Conservation (phyloP, 2,113 vertebrate species). For the Axis porcinus region DNA sequence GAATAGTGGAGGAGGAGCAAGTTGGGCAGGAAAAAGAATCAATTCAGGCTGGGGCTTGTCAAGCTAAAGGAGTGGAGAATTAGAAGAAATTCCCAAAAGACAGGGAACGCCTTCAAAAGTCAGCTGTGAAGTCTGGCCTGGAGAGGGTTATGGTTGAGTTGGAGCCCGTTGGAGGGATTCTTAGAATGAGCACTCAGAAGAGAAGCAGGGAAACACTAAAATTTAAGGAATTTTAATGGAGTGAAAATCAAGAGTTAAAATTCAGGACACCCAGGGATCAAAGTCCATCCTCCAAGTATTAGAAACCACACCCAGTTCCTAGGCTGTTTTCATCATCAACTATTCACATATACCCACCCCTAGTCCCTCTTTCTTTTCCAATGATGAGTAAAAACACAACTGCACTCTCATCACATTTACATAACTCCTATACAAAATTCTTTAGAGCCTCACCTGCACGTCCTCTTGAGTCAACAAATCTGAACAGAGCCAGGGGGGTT, state of each 20-base stretch:
- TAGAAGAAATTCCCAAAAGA: background rate
- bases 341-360: background rate
- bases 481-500: background rate
- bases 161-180: background rate
- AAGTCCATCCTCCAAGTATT: background rate
- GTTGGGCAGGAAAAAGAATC: conserved; percentile 38
- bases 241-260: conserved; percentile 7
- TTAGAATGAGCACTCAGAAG: background rate
- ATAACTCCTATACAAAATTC: background rate
- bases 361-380: background rate
- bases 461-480: background rate
- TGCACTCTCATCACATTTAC: background rate
- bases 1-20: conserved; percentile 44
- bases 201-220: background rate
- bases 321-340: background rate
- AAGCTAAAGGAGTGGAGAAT: background rate
- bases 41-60: conserved; percentile 59
- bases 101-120: background rate
- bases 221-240: background rate
- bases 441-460: background rate
- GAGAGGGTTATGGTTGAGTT: background rate
- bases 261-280: background rate
- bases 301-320: background rate
- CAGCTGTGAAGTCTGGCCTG: background rate
- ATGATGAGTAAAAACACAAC: background rate